Conservation (phyloP, 2,113 vertebrate species). For the Pedetes capensis region DNA sequence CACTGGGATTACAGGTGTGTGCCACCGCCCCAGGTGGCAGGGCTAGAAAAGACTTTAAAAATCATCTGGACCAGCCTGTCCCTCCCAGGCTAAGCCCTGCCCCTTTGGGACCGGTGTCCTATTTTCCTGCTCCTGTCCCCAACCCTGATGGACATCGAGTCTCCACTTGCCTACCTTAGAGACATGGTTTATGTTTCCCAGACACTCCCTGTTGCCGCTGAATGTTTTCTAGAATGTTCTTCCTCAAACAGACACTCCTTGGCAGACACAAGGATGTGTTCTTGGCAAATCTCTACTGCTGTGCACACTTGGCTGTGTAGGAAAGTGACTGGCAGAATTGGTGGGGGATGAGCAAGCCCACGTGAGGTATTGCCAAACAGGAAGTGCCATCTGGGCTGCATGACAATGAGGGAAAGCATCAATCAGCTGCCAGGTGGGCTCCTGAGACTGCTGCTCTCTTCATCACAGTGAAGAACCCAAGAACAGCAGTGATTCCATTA, state of each 20-base stretch:
- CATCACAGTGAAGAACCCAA: background rate
- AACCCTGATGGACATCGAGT: background rate
- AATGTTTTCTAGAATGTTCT: background rate
- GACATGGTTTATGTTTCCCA: background rate
- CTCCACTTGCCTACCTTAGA: background rate
- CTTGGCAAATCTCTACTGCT: conserved; percentile 40
- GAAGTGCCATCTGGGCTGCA: conserved; percentile 56
- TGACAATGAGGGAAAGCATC: background rate
- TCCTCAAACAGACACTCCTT: conserved; percentile 22
- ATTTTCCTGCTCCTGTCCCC: fast-evolving
- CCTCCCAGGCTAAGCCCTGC: background rate
- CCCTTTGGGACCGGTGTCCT: background rate
- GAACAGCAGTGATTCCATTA: background rate
- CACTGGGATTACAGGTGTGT: too few species aligned
- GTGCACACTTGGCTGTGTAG: conserved; percentile 34
- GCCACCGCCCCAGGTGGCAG: too few species aligned
- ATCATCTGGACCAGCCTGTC: background rate
- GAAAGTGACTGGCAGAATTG: background rate
- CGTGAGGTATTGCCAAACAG: conserved; percentile 46
- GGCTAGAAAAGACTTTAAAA: background rate
- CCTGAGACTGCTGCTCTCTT: background rate
- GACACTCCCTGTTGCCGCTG: background rate
- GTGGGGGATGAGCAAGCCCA: background rate
- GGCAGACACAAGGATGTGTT: conserved; percentile 27
- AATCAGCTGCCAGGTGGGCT: background rate